A percentile compares a stretch with the other conserved stretches of the same genome.
Evolutionary conservation across 2,888 invertebrate species (phyloP).

Genomic region (Flabesymbios commensalis): DNA sequence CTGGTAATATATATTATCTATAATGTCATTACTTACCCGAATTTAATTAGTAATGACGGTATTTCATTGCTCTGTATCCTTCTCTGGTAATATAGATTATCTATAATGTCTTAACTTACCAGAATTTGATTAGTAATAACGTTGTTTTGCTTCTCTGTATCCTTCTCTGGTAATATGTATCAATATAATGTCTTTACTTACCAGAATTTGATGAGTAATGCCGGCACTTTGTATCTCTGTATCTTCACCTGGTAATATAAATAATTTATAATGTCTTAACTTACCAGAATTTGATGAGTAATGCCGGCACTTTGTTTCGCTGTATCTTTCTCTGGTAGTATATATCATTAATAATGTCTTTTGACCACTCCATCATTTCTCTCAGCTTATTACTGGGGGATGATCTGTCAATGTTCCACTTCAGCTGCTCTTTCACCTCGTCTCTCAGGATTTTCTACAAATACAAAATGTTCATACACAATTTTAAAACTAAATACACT

Average conservation of each 20-base stretch:
- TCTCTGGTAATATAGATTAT: no score
- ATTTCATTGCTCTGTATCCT: conserved; percentile 6
- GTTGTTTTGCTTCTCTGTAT: conserved; percentile 5
- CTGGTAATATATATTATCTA: no score
- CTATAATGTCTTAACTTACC: no score
- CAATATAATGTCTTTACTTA: no score
- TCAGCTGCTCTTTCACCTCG: conserved; percentile 16
- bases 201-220: conserved; percentile 4
- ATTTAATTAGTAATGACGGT: background rate
- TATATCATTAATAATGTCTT: conserved; percentile 14
- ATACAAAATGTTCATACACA: no score
- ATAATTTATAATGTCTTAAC: conserved; percentile 13
- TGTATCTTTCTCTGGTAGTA: no score
- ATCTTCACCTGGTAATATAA: conserved; percentile 11
- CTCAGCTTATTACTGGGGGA: conserved; percentile 10
- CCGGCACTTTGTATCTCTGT: conserved; percentile 2
- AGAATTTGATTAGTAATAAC: background rate
- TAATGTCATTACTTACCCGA: conserved; percentile 7
- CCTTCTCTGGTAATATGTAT: conserved; percentile 14
- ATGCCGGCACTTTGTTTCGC: no score
- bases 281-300: no score
- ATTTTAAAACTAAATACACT: no score
- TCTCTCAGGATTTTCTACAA: conserved; percentile 9
- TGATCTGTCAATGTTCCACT: conserved; percentile 17
- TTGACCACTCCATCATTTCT: conserved; percentile 10